Evolutionary conservation across 2,113 vertebrate species (phyloP).

Genomic region (Chroicocephalus ridibundus): DNA sequence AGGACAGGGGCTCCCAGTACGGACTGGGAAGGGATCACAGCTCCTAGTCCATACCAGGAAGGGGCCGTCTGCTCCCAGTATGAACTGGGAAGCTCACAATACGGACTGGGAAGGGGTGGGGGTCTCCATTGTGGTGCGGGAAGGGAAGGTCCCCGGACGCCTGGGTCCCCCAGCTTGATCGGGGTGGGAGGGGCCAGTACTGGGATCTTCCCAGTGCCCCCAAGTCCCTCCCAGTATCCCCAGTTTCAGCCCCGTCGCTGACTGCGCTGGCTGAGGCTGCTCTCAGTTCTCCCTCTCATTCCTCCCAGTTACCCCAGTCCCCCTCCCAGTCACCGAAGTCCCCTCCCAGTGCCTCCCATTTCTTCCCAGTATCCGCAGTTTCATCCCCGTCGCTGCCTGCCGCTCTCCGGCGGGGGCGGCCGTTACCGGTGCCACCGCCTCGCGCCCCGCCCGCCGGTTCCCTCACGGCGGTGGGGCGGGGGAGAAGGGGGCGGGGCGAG

Average conservation of each 20-base stretch:
- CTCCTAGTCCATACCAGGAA: neutral
- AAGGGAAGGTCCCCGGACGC: neutral
- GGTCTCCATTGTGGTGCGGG: neutral
- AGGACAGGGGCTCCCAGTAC: too few species aligned
- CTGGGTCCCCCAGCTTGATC: neutral
- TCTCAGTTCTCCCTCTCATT: neutral
- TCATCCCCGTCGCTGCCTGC: neutral
- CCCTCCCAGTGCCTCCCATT: slow-evolving; percentile 33
- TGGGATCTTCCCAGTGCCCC: neutral
- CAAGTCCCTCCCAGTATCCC: neutral
- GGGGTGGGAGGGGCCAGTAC: neutral
- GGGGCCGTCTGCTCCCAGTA: neutral
- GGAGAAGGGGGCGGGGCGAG: neutral
- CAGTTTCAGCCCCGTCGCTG: neutral
- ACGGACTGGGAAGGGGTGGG: neutral
- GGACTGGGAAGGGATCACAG: neutral
- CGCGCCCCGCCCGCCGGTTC: neutral
- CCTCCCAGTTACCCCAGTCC: neutral
- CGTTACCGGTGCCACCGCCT: neutral
- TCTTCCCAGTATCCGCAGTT: neutral
- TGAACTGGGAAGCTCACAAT: neutral
- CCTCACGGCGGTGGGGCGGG: neutral
- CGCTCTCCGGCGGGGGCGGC: neutral
- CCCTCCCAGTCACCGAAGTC: neutral
- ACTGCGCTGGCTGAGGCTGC: neutral